Conservation (phyloP, 2,797 vertebrate genomes). For the Macropodus opercularis region DNA sequence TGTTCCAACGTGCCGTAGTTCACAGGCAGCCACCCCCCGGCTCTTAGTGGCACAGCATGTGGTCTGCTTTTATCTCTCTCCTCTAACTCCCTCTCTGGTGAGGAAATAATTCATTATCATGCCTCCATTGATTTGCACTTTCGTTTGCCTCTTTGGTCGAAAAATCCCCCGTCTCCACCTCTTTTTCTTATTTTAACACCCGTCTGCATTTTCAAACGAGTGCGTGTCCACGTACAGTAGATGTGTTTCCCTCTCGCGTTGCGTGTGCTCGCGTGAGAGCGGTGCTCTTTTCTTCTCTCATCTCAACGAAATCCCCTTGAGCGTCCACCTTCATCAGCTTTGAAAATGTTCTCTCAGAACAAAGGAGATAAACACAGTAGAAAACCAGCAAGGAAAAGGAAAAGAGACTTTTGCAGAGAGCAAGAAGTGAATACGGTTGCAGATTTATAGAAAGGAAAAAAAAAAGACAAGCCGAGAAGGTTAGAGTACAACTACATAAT, state of each 20-base stretch:
- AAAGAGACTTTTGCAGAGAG: slow-evolving; percentile 1
- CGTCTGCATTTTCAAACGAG: slow-evolving; percentile 56
- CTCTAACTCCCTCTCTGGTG: slow-evolving; percentile 60
- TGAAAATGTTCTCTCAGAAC: slow-evolving; percentile 57
- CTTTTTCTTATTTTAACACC: slow-evolving; percentile 39
- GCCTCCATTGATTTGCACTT: slow-evolving; percentile 68
- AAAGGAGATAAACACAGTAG: slow-evolving; percentile 52
- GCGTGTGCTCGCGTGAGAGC: slow-evolving; percentile 21
- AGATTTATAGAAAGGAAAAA: slow-evolving; percentile 32
- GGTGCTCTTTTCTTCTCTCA: slow-evolving; percentile 35
- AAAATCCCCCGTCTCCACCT: slow-evolving; percentile 24
- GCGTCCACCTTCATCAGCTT: slow-evolving; percentile 60
- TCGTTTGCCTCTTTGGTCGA: slow-evolving; percentile 45
- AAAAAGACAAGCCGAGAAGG: slow-evolving; percentile 26
- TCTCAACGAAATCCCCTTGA: slow-evolving; percentile 55
- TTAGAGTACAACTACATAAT: slow-evolving; percentile 24
- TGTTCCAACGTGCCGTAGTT: slow-evolving; percentile 63
- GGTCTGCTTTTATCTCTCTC: slow-evolving; percentile 77
- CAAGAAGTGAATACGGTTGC: slow-evolving; percentile 8
- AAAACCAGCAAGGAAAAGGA: slow-evolving; percentile 5
- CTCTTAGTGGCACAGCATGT: slow-evolving; percentile 73
- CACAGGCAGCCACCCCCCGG: slow-evolving; percentile 59
- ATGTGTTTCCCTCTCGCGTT: slow-evolving; percentile 12
- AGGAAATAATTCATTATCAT: slow-evolving; percentile 76
- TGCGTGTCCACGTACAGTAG: slow-evolving; percentile 24